phyloP scores from a whole-genome alignment of 2,888 invertebrate genomes.

The Aporophyla lueneburgensis region DNA sequence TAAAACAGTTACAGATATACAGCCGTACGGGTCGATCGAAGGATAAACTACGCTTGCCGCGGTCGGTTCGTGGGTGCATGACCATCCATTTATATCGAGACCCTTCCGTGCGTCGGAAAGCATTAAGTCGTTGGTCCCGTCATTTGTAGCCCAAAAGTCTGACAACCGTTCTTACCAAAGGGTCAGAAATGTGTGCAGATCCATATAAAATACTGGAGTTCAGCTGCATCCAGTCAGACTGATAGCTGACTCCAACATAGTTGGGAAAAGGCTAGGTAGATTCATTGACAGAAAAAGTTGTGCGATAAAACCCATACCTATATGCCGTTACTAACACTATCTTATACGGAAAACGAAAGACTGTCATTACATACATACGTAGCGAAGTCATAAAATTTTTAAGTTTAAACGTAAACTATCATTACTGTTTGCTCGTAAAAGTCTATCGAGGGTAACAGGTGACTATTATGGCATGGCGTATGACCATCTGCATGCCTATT shows the following conservation, averaged over 20 bases:
- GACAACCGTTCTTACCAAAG: not conserved
- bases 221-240: not conserved
- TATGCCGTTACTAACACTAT: not conserved
- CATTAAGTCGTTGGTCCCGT: not conserved
- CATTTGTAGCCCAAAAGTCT: not conserved
- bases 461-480: conserved; percentile 30
- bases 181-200: not conserved
- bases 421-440: conserved; percentile 37
- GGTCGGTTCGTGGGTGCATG: not conserved
- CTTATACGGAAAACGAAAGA: conserved; percentile 6
- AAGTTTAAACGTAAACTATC: not conserved
- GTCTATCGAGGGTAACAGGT: conserved; percentile 48
- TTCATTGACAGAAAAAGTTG: not conserved
- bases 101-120: no score
- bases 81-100: no score
- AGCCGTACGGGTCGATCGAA: not conserved
- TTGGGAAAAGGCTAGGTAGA: not conserved
- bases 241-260: not conserved
- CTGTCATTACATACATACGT: not conserved
- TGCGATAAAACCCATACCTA: not conserved
- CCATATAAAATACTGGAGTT: not conserved
- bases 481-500: conserved; percentile 38
- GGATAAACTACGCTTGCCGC: no score
- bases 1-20: no score
- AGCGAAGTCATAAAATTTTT: conserved; percentile 10